These are phyloP conservation scores for Bellardia bayeri DNA, from an alignment of 2,888 invertebrate genomes.

Conservation along the genomic window DNA sequence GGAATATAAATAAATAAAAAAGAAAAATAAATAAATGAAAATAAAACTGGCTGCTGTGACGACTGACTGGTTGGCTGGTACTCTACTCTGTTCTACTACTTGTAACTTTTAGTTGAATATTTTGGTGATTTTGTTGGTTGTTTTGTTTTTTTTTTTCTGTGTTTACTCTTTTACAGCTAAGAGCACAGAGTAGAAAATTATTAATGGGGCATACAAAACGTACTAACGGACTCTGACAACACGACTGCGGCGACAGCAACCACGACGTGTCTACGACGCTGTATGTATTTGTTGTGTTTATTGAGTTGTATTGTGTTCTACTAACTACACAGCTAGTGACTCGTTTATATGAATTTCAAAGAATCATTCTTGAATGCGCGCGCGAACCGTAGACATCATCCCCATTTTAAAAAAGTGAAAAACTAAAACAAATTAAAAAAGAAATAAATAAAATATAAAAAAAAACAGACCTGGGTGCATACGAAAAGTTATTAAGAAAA, in stretches of 20 bases:
- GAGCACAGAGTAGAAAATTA: background rate
- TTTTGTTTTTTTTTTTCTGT: no score
- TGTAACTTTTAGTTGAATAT: slow-evolving; percentile 5
- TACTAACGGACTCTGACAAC: slow-evolving; percentile 49
- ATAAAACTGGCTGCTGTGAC: slow-evolving; percentile 17
- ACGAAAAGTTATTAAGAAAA: slow-evolving; percentile 34
- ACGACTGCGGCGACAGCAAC: slow-evolving; percentile 39
- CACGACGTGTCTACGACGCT: slow-evolving; percentile 33
- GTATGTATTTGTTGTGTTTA: background rate
- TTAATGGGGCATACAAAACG: slow-evolving; percentile 13
- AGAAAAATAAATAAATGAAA: slow-evolving; percentile 17
- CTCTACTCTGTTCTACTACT: background rate
- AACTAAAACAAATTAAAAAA: slow-evolving; percentile 32
- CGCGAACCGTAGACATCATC: slow-evolving; percentile 81
- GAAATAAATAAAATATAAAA: slow-evolving; percentile 15
- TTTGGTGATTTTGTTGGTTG: slow-evolving; percentile 35
- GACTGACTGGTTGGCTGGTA: background rate
- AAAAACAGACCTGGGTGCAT: slow-evolving; percentile 44
- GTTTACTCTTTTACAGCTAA: slow-evolving; percentile 9
- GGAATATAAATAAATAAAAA: background rate
- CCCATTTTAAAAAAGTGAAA: slow-evolving; percentile 23
- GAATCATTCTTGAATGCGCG: slow-evolving; percentile 84
- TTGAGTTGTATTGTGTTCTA: slow-evolving; percentile 16
- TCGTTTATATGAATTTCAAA: slow-evolving; percentile 71
- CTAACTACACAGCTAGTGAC: slow-evolving; percentile 51